Conservation (phyloP, 2,888 invertebrate genomes). For the Caenorhabditis doughertyi region DNA sequence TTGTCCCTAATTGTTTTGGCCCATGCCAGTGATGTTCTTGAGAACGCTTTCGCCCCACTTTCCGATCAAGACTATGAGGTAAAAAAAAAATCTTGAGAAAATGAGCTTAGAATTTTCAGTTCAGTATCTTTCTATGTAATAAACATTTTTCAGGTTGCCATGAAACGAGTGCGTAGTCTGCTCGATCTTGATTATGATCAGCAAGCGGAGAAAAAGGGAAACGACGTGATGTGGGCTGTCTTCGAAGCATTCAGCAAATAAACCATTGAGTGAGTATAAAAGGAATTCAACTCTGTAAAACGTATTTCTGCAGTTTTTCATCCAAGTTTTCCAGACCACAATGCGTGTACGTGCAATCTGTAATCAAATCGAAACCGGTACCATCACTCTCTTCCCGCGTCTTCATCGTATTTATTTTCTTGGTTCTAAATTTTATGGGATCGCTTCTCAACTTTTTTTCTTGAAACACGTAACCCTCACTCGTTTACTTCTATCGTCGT, state of each 20-base stretch:
- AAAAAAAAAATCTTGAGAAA: neutral
- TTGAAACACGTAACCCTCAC: slow-evolving; percentile 1
- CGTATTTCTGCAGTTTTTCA: neutral
- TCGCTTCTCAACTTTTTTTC: slow-evolving; percentile 4
- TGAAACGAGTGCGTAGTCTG: slow-evolving; percentile 95
- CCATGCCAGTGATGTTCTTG: slow-evolving; percentile 98
- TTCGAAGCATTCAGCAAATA: slow-evolving; percentile 98
- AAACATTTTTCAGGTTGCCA: slow-evolving; percentile 87
- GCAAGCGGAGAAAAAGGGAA: slow-evolving; percentile 89
- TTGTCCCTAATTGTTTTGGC: slow-evolving; percentile 95
- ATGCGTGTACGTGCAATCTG: slow-evolving; percentile 58
- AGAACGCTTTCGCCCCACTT: slow-evolving; percentile 98
- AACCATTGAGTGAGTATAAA: slow-evolving; percentile 52
- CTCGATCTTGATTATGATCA: slow-evolving; percentile 97
- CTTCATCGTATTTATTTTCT: slow-evolving; percentile 13
- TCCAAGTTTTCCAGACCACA: slow-evolving; percentile 24
- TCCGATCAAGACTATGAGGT: slow-evolving; percentile 84
- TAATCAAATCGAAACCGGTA: slow-evolving; percentile 64
- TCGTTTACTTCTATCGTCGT: neutral
- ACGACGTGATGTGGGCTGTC: slow-evolving; percentile 97
- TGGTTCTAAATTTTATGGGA: slow-evolving; percentile 5
- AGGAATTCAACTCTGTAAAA: no score
- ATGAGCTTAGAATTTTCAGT: no score
- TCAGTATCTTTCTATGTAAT: neutral
- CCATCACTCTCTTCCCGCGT: slow-evolving; percentile 38